Conservation (phyloP, 2,888 invertebrate genomes). For the Cinara cedri region DNA sequence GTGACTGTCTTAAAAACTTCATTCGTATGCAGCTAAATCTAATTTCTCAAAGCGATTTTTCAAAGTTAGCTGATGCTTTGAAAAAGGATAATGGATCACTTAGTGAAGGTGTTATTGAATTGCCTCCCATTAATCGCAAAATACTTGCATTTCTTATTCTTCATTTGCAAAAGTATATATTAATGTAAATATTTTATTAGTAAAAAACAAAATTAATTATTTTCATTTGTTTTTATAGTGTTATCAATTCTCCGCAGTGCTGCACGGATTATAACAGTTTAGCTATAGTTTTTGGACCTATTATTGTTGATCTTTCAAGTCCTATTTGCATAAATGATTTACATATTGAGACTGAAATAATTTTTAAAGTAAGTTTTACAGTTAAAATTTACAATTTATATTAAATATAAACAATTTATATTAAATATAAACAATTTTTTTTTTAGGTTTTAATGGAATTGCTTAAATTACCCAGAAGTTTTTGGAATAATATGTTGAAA, state of each 20-base stretch:
- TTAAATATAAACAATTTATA: neutral
- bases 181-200: neutral
- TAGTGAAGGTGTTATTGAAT: slow-evolving; percentile 73
- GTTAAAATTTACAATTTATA: neutral
- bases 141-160: slow-evolving; percentile 90
- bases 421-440: neutral
- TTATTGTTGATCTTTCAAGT: slow-evolving; percentile 86
- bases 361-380: slow-evolving; percentile 67
- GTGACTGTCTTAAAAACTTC: slow-evolving; percentile 94
- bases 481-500: slow-evolving; percentile 37
- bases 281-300: slow-evolving; percentile 91
- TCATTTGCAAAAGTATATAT: slow-evolving; percentile 78
- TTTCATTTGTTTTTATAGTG: slow-evolving; percentile 65
- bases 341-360: slow-evolving; percentile 71
- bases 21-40: slow-evolving; percentile 84
- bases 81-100: slow-evolving; percentile 5
- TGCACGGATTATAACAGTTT: slow-evolving; percentile 91
- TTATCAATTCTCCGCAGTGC: slow-evolving; percentile 80
- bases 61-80: slow-evolving; percentile 23
- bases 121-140: slow-evolving; percentile 92
- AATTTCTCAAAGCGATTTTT: slow-evolving; percentile 70
- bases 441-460: slow-evolving; percentile 41
- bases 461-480: slow-evolving; percentile 20
- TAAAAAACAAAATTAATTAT: neutral
- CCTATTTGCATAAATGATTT: slow-evolving; percentile 70